A percentile compares a stretch with the other conserved stretches of the same genome.
Evolutionary conservation across 2,888 invertebrate species (phyloP).

Genomic region (Ctenicera cuprea): DNA sequence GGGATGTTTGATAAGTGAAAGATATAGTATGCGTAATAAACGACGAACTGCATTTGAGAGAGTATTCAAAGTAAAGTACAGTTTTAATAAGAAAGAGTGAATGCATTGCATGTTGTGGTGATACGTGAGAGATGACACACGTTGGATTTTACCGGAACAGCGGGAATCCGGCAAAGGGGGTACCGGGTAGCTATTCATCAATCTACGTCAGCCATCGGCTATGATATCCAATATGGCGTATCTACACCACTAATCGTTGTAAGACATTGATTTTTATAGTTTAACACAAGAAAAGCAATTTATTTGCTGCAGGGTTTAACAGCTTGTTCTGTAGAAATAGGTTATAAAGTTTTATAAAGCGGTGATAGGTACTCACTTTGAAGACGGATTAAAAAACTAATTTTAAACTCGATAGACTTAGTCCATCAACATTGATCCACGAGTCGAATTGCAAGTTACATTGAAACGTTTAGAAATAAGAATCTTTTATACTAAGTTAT

Average conservation of each 20-base stretch:
- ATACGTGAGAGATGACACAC: slow-evolving; percentile 46
- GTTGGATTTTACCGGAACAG: slow-evolving; percentile 49
- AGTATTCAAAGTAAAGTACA: slow-evolving; percentile 17
- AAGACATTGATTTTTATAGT: slow-evolving; percentile 65
- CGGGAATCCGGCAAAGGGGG: slow-evolving; percentile 54
- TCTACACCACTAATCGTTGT: slow-evolving; percentile 67
- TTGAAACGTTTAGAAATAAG: slow-evolving; percentile 31
- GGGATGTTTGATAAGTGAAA: no score
- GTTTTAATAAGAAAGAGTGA: slow-evolving; percentile 39
- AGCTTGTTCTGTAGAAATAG: slow-evolving; percentile 48
- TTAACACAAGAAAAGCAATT: slow-evolving; percentile 54
- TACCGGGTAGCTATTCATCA: slow-evolving; percentile 63
- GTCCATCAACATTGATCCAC: slow-evolving; percentile 52
- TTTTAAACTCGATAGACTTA: slow-evolving; percentile 55
- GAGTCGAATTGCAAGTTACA: slow-evolving; percentile 45
- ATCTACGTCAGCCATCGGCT: slow-evolving; percentile 66
- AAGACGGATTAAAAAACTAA: slow-evolving; percentile 56
- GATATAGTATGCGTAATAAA: not conserved
- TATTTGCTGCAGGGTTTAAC: slow-evolving; percentile 51
- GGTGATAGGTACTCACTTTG: slow-evolving; percentile 46
- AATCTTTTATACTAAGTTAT: slow-evolving; percentile 33
- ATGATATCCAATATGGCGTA: slow-evolving; percentile 68
- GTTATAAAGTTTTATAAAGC: slow-evolving; percentile 49
- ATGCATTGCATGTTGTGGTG: slow-evolving; percentile 41
- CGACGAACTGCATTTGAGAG: not conserved